Evolutionary conservation across 1,140 invertebrate species (phyloP), one percentile per base, ranked within the genome.

Genomic region (Brevipalpus yothersi): DNA sequence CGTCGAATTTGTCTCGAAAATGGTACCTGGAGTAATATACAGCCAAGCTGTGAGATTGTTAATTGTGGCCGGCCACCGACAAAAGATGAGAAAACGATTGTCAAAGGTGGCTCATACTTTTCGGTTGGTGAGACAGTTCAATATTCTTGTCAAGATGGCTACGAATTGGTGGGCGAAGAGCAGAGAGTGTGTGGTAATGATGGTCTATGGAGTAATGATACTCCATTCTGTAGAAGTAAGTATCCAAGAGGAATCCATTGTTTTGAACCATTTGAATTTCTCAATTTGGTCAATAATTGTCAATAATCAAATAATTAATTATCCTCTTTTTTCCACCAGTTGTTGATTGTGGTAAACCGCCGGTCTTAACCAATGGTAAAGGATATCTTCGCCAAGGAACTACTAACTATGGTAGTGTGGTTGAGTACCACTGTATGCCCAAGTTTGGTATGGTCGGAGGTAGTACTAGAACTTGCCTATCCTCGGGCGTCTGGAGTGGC

Each of bases 391-490:
- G 86, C 45, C 90, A 92, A 65, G 80, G 81, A 23, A 82, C 83
- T 0, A 87, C 83, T 0, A 75, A 79, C 7, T 91, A 83, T 66
- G 82, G 81, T 9, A 83, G 83, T 58, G 79, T 80, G 3, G 80
- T 87, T 1, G 83, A 88, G 66, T 93, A 91, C 69, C 82, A 86
- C 63, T 94, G 90, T 67, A 71, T 89, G 58, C 84, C 84, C 9
- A 82, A 84, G 62, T 89, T 78, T 70, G 81, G 84, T 67, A 76
- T 85, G 47, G 77, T 82, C 1, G 86, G 86, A 17, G 81, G 86
- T 65, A 82, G 84, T 0, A 75, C 72, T 65, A 85, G 85, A 71
- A 19, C 21, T 17, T 58, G 58, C 40, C 9, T 17, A 21, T 23
- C 43, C 17, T 19, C 41, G 19, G 41, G 54, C 10, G 12, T 43